Evolutionary conservation across 2,888 invertebrate genomes (phyloP), one percentile per base, ranked within the genome.

Genomic region (Rhagonycha fulva): DNA sequence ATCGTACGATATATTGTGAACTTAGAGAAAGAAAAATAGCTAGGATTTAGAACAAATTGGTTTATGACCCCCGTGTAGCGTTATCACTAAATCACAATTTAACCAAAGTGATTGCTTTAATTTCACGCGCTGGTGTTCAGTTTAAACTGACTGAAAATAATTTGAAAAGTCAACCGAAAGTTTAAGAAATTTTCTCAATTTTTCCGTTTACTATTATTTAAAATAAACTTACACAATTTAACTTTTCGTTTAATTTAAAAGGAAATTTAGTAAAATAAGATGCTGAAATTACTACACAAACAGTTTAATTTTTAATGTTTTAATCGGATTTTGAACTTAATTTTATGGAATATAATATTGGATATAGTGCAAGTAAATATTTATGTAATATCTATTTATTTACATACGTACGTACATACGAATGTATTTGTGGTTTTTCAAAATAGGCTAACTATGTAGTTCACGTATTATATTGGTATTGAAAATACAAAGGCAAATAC

Each of bases 11-110:
- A 72, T 72, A 68, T 66, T 67, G 71, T 72, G 47, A 72, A 72
- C 71, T 32, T n/a, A 62, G 68, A 68, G 72, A 68, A 72, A 68
- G 72, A 61, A 72, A 60, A 67, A 72, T 68, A 72, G 61, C 23
- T 67, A 12, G 71, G 71, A 72, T 68, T 72, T 72, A 26, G 62
- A 68, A 68, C 72, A 72, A 72, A 72, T 72, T 72, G 62, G 68
- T 72, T 72, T 68, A 72, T 72, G 68, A 62, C 72, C 72, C 68
- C 28, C 68, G 68, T 68, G 68, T 28, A 61, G 30, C 14, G 75
- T 71, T 75, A 75, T 71, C 67, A 70, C 68, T 30, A 68, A 72
- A 75, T 75, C 75, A 75, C 75, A 71, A 75, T 75, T 75, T 75
- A 75, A 24, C 71, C 62, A 26, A 71, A 74, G 70, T 71, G 62